Evolutionary conservation across 2,113 vertebrate genomes (phyloP).

Genomic region (Xiphophorus maculatus): DNA sequence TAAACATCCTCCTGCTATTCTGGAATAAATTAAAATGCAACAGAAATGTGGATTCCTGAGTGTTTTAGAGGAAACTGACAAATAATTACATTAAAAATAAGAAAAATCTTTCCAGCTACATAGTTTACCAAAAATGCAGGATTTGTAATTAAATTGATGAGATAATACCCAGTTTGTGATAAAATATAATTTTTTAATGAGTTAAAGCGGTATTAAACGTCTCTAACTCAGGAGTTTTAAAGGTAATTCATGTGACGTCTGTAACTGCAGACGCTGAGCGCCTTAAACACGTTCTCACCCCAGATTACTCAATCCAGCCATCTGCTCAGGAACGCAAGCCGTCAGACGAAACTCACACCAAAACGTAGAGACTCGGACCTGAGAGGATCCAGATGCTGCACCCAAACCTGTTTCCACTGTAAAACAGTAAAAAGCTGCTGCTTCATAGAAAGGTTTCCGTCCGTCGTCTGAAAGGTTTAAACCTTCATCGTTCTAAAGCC

Average conservation of each 20-base stretch:
- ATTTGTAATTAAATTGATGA: too few species aligned
- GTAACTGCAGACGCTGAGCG: slow-evolving; percentile 24
- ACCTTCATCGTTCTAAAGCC: too few species aligned
- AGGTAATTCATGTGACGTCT: slow-evolving; percentile 19
- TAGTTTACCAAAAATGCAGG: too few species aligned
- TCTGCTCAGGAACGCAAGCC: slow-evolving; percentile 19
- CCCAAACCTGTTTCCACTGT: too few species aligned
- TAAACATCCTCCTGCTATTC: neutral
- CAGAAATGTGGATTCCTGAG: neutral
- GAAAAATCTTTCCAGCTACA: too few species aligned
- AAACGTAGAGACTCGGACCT: neutral
- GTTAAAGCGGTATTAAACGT: too few species aligned
- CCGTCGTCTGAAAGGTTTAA: too few species aligned
- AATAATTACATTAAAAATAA: neutral
- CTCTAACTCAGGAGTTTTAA: neutral
- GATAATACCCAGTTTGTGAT: too few species aligned
- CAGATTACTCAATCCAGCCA: slow-evolving; percentile 44
- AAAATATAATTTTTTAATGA: too few species aligned
- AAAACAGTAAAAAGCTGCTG: too few species aligned
- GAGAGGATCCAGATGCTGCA: too few species aligned
- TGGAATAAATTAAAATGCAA: neutral
- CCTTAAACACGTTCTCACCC: slow-evolving; percentile 8
- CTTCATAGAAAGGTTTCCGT: too few species aligned
- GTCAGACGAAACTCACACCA: neutral
- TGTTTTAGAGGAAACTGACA: neutral